Evolutionary conservation across 2,888 invertebrate genomes (phyloP).

Genomic region (Timema podura): DNA sequence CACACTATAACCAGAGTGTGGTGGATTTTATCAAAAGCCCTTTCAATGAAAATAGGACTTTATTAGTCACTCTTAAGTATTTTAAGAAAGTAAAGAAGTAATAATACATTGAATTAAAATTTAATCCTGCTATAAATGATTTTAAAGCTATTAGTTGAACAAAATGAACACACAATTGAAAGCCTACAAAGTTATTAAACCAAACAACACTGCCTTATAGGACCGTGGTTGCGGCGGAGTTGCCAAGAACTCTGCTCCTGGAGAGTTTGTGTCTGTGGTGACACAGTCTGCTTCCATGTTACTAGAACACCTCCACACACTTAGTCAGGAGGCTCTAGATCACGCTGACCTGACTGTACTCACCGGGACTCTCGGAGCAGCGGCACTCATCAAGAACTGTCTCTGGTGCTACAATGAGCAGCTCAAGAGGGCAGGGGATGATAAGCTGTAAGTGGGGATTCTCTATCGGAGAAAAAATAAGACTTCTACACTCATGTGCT

Average conservation of each 20-base stretch:
- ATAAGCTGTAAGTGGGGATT: constrained; percentile 3
- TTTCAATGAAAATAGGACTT: no score
- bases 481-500: no score
- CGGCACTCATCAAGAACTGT: constrained; percentile 72
- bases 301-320: constrained; percentile 69
- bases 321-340: constrained; percentile 80
- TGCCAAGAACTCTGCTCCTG: constrained; percentile 67
- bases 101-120: no score
- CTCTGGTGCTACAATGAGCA: constrained; percentile 71
- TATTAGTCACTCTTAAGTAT: no score
- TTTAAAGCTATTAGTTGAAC: no score
- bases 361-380: constrained; percentile 70
- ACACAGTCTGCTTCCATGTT: constrained; percentile 67
- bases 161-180: no score
- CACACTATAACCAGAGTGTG: no score
- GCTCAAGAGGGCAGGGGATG: constrained; percentile 42
- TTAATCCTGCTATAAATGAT: no score
- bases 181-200: no score
- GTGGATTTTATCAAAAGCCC: no score
- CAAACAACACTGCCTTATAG: constrained; percentile 12
- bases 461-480: no score
- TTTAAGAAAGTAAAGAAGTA: no score
- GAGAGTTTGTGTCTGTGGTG: constrained; percentile 67
- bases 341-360: constrained; percentile 74
- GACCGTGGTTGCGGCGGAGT: constrained; percentile 43